Evolutionary conservation across 2,113 vertebrate species (phyloP).

Genomic region (Callopanchax toddi): DNA sequence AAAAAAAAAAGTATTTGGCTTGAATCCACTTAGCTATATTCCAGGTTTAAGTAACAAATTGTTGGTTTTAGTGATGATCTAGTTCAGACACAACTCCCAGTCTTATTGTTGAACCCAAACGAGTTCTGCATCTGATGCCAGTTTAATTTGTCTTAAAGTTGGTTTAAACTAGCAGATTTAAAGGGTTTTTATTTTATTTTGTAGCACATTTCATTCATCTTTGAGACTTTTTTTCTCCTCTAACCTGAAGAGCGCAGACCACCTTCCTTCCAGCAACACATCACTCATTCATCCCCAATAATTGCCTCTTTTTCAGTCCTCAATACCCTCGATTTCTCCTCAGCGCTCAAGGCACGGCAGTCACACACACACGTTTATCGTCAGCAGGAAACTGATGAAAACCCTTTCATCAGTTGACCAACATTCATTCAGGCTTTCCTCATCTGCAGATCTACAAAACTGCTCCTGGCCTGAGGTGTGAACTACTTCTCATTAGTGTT

Average conservation of each 20-base stretch:
- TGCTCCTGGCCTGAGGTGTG: neutral
- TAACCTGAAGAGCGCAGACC: neutral
- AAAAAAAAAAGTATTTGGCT: too few relatives aligned
- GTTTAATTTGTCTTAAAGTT: too few relatives aligned
- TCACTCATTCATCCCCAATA: conserved; percentile 31
- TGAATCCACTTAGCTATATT: too few relatives aligned
- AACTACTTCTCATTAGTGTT: neutral
- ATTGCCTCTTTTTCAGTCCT: conserved; percentile 49
- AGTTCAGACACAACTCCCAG: too few relatives aligned
- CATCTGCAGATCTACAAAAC: neutral
- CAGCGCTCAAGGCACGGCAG: conserved; percentile 14
- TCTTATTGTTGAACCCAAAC: too few relatives aligned
- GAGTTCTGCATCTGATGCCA: too few relatives aligned
- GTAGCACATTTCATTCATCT: neutral
- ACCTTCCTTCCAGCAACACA: conserved; percentile 33
- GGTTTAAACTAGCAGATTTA: too few relatives aligned
- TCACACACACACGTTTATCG: neutral
- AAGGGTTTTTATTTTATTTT: neutral
- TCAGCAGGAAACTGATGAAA: conserved; percentile 10
- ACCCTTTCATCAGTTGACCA: conserved; percentile 1
- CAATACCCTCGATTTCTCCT: conserved; percentile 37
- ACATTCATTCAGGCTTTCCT: neutral
- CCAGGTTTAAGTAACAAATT: too few relatives aligned
- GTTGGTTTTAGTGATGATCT: too few relatives aligned
- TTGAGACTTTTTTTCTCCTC: conserved; percentile 2